Evolutionary conservation across 2,113 vertebrate species (phyloP), one percentile per base, ranked within the genome.

Genomic region (Mirza zaza): DNA sequence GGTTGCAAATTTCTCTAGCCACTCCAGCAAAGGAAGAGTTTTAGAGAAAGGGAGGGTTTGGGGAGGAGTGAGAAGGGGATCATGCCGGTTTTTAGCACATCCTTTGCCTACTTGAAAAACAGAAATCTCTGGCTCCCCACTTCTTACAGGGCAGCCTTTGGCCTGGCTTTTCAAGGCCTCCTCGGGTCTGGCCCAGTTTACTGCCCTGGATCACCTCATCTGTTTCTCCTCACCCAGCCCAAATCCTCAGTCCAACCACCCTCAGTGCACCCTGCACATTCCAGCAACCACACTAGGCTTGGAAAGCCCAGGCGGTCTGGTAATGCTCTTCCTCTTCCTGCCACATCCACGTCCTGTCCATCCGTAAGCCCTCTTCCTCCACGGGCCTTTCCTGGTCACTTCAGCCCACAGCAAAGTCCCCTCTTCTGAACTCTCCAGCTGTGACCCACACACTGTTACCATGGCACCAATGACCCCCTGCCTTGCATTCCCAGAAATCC

Each of bases 221-320:
- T 68, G 6, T 5, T 20, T 63, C 57, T n/a, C 29, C 83, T 71
- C 11, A 32, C 17, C 27, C 17, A n/a, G 32, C 36, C 13, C 25
- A 20, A 7, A 10, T 57, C n/a, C 87, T 94, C 39, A 13, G 18
- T 55, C n/a, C 65, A 20, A 12, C 18, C 42, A 34, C 57, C 76
- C 50, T 61, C 59, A 1, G 6, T 1, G 17, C 8, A 8, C 63
- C 52, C 14, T 1, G 4, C 3, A 3, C n/a, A 29, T 18, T 7
- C 39, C 0, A 2, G 25, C 67, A 85, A 67, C 80, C 50, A 71
- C 12, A 61, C 70, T 57, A 59, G 55, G 12, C 48, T 36, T 3
- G 4, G 39, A 61, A 87, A 92, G 84, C 57, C n/a, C 6, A 0
- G 10, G 2, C 4, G 0, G 1, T 21, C 61, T 50, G 91, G 36